Evolutionary conservation across 2,797 vertebrate species (phyloP).

Genomic region (Sebastes ruberrimus): DNA sequence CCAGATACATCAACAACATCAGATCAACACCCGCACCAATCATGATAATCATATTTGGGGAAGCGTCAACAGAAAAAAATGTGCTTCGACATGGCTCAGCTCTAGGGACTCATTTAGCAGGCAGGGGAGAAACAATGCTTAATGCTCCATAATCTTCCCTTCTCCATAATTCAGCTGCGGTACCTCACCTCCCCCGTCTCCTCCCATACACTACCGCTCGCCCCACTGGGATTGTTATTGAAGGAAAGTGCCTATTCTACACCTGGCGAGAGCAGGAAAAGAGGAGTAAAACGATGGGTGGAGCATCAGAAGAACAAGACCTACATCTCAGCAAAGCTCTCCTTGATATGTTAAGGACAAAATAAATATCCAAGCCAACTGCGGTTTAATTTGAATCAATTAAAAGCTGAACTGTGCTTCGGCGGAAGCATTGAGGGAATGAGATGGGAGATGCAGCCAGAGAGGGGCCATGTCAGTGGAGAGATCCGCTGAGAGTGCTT

Average conservation of each 20-base stretch:
- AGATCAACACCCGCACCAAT: constrained; percentile 47
- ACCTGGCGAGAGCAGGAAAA: constrained; percentile 7
- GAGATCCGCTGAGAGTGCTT: constrained; percentile 62
- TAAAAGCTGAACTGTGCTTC: constrained; percentile 59
- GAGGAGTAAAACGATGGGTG: not conserved
- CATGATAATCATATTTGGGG: constrained; percentile 43
- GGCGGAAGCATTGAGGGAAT: constrained; percentile 34
- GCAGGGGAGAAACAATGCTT: constrained; percentile 65
- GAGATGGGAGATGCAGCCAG: constrained; percentile 46
- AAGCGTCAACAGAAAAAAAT: constrained; percentile 24
- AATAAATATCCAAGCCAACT: constrained; percentile 61
- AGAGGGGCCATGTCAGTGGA: constrained; percentile 57
- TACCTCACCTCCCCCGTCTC: constrained; percentile 20
- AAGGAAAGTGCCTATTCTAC: constrained; percentile 36
- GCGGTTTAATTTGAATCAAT: constrained; percentile 72
- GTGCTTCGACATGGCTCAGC: constrained; percentile 34
- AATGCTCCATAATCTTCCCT: constrained; percentile 73
- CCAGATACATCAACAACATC: constrained; percentile 45
- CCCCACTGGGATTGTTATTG: constrained; percentile 19
- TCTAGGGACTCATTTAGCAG: constrained; percentile 65
- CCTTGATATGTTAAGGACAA: constrained; percentile 48
- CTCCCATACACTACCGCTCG: constrained; percentile 5
- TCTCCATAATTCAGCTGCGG: constrained; percentile 66
- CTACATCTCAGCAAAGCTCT: constrained; percentile 26
- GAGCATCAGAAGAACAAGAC: not conserved